Base-by-base conservation (phyloP, 2,797 vertebrate genomes). In the Cossypha niveicapilla region DNA sequence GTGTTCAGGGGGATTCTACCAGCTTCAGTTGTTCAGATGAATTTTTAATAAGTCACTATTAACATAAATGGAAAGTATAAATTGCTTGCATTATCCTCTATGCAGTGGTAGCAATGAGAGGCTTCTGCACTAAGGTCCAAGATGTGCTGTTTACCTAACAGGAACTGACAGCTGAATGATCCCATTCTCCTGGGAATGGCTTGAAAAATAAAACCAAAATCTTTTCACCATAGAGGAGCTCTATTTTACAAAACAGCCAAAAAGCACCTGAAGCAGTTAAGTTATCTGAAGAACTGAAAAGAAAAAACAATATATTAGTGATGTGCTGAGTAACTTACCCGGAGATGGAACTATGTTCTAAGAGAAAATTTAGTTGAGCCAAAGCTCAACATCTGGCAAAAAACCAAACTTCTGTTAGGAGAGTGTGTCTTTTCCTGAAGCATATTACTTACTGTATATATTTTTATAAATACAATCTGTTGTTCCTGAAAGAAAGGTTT, bases 1-100 rank as follows among this genome's bases (percentile, higher is more conserved):
- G 84, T 37, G 56, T 93, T 93, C 86, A 79, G 91, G 80, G 71
- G 84, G 81, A 82, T 93, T 89, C 86, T 95, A 92, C 84, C 71
- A 86, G 71, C 71, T 95, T 90, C 91, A 85, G 84, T 92, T 91
- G 81, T 87, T 93, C 78, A 87, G 86, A 79, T 95, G 57, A 96
- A 92, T 95, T 95, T 96, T 94, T 96, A 96, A 95, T 96, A 92
- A 90, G 92, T 94, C 53, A 61, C 88, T 89, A 89, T 94, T 96
- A 95, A 85, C 92, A 92, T 96, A 96, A 94, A 79, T 92, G 86
- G 86, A 50, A 96, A 80, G 68, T 88, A 92, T 92, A 87, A 94
- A 95, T 94, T 94, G 48, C 86, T 93, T 90, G 71, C 83, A 82
- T 94, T 95, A 44, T 66, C 71, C 77, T 93, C 39, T 84, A 24